A percentile compares a stretch with the other conserved stretches of the same genome.
Evolutionary conservation across 2,888 invertebrate species (phyloP).

Genomic region (Euproctis similis): DNA sequence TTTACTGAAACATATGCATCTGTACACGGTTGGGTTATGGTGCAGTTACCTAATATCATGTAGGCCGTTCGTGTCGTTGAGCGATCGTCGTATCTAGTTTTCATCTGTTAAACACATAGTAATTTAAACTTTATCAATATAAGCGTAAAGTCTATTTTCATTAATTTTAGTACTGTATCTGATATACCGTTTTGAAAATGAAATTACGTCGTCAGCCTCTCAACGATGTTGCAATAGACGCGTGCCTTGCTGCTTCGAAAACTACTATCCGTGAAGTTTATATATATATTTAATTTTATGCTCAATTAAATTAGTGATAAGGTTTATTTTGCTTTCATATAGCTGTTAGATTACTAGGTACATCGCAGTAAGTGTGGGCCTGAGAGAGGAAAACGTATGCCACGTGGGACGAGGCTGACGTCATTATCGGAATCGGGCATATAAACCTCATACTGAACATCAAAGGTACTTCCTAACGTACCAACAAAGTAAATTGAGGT

Average conservation of each 20-base stretch:
- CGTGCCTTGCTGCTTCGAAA: constrained; percentile 47
- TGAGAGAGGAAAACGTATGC: constrained; percentile 18
- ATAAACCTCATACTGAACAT: too few relatives aligned
- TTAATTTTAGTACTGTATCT: constrained; percentile 6
- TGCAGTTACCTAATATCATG: constrained; percentile 61
- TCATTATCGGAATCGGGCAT: too few relatives aligned
- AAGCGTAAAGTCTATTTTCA: constrained; percentile 18
- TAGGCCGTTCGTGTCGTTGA: constrained; percentile 49
- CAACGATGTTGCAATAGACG: constrained; percentile 57
- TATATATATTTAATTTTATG: constrained; percentile 23
- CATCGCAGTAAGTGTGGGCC: constrained; percentile 26
- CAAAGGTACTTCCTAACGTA: too few relatives aligned
- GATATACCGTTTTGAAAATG: constrained; percentile 45
- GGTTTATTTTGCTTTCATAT: constrained; percentile 16
- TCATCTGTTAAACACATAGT: constrained; percentile 13
- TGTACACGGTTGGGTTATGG: constrained; percentile 32
- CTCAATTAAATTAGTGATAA: constrained; percentile 23
- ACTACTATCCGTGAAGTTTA: constrained; percentile 14
- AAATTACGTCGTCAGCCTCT: constrained; percentile 29
- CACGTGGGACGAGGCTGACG: constrained; percentile 55
- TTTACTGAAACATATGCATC: constrained; percentile 17
- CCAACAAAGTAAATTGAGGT: too few relatives aligned
- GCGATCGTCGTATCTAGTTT: constrained; percentile 45
- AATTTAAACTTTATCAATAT: constrained; percentile 24
- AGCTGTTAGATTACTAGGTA: constrained; percentile 7